Evolutionary conservation across 2,113 vertebrate species (phyloP).

Genomic region (Cynoglossus semilaevis): DNA sequence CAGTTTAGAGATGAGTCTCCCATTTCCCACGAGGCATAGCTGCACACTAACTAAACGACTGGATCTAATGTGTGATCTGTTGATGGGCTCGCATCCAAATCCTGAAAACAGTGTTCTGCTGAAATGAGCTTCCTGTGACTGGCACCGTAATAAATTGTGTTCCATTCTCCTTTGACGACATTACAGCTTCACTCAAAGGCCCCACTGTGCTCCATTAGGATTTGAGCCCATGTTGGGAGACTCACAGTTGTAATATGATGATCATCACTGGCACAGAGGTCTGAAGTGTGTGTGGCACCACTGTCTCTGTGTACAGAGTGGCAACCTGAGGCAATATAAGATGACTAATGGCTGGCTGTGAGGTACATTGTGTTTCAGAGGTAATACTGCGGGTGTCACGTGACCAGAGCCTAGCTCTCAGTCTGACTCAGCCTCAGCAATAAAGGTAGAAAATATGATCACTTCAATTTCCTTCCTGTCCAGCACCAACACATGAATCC

Average conservation of each 20-base stretch:
- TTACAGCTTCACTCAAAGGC: constrained; percentile 39
- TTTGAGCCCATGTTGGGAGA: constrained; percentile 27
- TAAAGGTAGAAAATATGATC: too few relatives aligned
- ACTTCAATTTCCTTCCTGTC: not conserved
- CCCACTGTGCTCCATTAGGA: constrained; percentile 28
- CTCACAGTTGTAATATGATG: constrained; percentile 34
- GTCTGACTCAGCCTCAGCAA: too few relatives aligned
- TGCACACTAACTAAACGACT: constrained; percentile 9
- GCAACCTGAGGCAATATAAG: not conserved
- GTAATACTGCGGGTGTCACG: not conserved
- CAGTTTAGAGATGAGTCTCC: constrained; percentile 28
- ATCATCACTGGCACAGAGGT: constrained; percentile 8
- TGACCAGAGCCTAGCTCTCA: not conserved
- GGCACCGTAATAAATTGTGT: constrained; percentile 54
- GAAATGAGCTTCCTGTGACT: constrained; percentile 34
- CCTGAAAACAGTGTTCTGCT: constrained; percentile 40
- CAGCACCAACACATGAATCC: not conserved
- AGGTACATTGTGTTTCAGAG: not conserved
- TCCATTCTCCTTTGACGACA: constrained; percentile 50
- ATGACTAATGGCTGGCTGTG: not conserved
- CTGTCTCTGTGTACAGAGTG: constrained; percentile 6
- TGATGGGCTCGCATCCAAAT: constrained; percentile 38
- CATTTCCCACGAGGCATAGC: constrained; percentile 27
- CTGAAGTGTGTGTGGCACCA: not conserved
- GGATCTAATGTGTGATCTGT: constrained; percentile 24